Base-by-base conservation (phyloP, 2,888 invertebrate species). In the Epinotia nisella region DNA sequence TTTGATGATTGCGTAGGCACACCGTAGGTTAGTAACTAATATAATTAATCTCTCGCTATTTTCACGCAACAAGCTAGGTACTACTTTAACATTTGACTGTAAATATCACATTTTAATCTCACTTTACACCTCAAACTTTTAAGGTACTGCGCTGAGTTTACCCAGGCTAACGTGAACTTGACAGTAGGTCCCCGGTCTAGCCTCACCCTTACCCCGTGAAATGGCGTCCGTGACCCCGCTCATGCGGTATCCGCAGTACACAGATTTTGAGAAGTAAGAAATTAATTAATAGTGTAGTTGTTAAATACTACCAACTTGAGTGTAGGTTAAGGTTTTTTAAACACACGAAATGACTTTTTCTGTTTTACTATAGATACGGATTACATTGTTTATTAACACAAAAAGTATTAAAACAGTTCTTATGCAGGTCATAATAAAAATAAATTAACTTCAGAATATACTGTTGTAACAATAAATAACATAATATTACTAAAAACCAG, bases 151-250 rank as follows among this genome's bases (percentile, higher is more conserved):
- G n/a, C 49, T 45, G 65, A 15, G 61, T 45, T 35, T 35, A 24
- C 65, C 53, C 55, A 56, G 49, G 61, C 65, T 64, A 58, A 41
- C 61, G 45, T 72, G 61, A 67, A 67, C 72, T 72, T 72, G 67
- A 72, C 61, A 68, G 56, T 67, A 68, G 72, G 72, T 72, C 60
- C 66, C 13, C 61, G 53, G 56, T 62, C 67, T 62, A 67, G 61
- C 49, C 55, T 68, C 67, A 68, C 45, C 62, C 58, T 83, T 84
- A 82, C 81, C 78, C 75, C 78, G 76, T 80, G 78, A 82, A 81
- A 80, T 77, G 73, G 78, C 79, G 83, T 78, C 85, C 86, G 75
- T 88, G 89, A 87, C 85, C 83, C 78, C 71, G n/a, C 55, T 24
- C 21, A 53, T 53, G 60, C 53, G 39, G 51, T 19, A 11, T 24